A percentile compares a stretch with the other conserved stretches of the same genome.
These are phyloP conservation scores for Cephus cinctus DNA, from an alignment of 1,140 invertebrate genomes.

Conservation along the genomic window DNA sequence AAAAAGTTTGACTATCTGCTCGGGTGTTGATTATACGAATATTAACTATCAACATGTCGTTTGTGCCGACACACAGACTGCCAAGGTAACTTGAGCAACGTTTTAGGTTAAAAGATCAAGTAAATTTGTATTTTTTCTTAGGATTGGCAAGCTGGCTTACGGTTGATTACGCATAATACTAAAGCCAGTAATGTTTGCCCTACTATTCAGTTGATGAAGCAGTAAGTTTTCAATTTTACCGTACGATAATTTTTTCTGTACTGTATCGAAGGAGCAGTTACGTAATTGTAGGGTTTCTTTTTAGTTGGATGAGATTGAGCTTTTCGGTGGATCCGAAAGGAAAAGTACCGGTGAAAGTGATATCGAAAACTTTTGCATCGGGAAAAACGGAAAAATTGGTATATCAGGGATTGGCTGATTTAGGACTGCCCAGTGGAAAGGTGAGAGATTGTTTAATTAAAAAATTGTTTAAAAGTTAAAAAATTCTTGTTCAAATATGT, in stretches of 20 bases:
- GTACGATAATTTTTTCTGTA: no score
- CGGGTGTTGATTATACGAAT: conserved; percentile 96
- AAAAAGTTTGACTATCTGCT: conserved; percentile 94
- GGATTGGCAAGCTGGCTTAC: conserved; percentile 89
- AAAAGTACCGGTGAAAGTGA: conserved; percentile 96
- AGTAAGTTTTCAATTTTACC: no score
- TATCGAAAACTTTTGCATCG: conserved; percentile 96
- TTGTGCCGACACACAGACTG: conserved; percentile 84
- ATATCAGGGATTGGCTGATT: conserved; percentile 93
- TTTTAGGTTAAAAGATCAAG: not conserved
- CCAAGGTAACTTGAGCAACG: conserved; percentile 69
- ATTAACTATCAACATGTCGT: conserved; percentile 96
- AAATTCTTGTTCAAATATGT: not conserved
- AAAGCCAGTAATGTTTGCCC: conserved; percentile 97
- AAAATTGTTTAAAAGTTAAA: conserved; percentile 8
- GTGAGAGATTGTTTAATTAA: conserved; percentile 50
- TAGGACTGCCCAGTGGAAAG: conserved; percentile 93
- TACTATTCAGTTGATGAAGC: conserved; percentile 93
- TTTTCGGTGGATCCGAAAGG: conserved; percentile 90
- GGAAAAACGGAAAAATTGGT: conserved; percentile 97
- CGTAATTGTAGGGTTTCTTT: no score
- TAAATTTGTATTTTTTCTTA: conserved; percentile 48
- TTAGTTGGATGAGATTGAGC: conserved; percentile 95
- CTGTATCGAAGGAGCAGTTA: no score
- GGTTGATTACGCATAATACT: conserved; percentile 92